phyloP scores from a whole-genome alignment of 2,797 vertebrate genomes.

The Tauraco hartlaubi region DNA sequence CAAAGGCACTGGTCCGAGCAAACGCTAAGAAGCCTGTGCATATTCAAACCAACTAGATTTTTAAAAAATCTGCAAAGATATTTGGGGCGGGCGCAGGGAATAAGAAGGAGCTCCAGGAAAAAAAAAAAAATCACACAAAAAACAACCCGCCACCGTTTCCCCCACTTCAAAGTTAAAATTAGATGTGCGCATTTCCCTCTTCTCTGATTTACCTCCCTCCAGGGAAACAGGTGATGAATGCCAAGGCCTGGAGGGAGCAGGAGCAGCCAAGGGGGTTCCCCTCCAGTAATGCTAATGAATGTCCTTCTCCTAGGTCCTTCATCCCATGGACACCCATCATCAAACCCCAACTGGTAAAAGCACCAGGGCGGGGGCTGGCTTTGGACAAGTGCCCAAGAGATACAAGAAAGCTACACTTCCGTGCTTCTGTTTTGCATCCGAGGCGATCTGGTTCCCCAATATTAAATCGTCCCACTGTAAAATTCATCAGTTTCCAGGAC shows the following conservation, averaged over 20 bases:
- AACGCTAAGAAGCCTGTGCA: background rate
- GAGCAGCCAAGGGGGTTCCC: background rate
- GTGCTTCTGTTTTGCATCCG: background rate
- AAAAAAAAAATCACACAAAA: background rate
- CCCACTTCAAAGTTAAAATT: constrained; percentile 48
- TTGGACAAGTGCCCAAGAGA: background rate
- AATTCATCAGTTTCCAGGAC: background rate
- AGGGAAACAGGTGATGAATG: background rate
- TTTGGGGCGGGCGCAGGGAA: background rate
- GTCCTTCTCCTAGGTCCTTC: background rate
- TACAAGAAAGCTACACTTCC: background rate
- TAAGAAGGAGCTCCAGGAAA: background rate
- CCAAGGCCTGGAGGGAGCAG: background rate
- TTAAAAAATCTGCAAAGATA: background rate
- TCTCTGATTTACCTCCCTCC: background rate
- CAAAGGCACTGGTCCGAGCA: constrained; percentile 46
- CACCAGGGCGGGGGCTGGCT: background rate
- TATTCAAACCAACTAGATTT: constrained; percentile 16
- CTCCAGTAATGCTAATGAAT: background rate
- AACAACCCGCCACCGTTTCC: background rate
- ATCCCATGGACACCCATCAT: background rate
- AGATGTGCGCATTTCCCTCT: background rate
- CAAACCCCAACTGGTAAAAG: background rate
- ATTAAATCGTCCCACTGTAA: background rate
- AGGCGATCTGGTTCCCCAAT: background rate